These are phyloP conservation scores for Plectropomus leopardus DNA, from an alignment of 2,113 vertebrate genomes.

Conservation along the genomic window DNA sequence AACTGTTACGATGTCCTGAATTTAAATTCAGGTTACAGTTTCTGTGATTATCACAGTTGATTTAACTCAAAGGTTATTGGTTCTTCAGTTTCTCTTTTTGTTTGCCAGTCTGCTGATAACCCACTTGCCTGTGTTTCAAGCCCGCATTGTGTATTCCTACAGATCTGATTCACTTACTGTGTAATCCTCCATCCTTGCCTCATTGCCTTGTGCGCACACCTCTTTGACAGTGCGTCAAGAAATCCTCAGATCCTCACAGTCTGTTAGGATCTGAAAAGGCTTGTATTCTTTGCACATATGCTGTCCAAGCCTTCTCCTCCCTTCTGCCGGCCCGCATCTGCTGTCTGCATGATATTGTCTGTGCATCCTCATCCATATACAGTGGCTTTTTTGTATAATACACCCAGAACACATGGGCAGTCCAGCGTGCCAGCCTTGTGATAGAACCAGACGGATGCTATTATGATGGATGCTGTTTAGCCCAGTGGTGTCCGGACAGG, in stretches of 20 bases:
- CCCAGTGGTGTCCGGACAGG: constrained; percentile 44
- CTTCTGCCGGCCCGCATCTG: neutral
- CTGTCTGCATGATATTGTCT: constrained; percentile 1
- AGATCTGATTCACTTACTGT: constrained; percentile 35
- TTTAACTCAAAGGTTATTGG: constrained; percentile 10
- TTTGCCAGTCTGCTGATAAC: constrained; percentile 20
- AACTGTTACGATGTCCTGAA: neutral
- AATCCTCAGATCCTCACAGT: constrained; percentile 36
- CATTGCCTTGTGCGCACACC: constrained; percentile 15
- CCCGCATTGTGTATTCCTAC: constrained; percentile 35
- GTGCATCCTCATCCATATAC: neutral
- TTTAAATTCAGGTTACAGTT: constrained; percentile 1
- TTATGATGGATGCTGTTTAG: constrained; percentile 60
- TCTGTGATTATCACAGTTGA: constrained; percentile 22
- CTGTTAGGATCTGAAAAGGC: constrained; percentile 28
- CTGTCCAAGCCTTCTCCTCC: neutral
- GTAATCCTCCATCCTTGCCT: constrained; percentile 44
- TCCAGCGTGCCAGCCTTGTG: neutral
- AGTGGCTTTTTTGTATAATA: neutral
- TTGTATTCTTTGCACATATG: constrained; percentile 17
- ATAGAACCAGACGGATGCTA: constrained; percentile 1
- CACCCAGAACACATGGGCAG: neutral
- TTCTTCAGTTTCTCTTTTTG: neutral
- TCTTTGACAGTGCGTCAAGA: constrained; percentile 32
- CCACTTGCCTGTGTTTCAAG: constrained; percentile 7